Percentiles rank a stretch among this genome's conserved stretches.
phyloP scores from a whole-genome alignment of 2,888 invertebrate genomes.

The Philonicus albiceps region DNA sequence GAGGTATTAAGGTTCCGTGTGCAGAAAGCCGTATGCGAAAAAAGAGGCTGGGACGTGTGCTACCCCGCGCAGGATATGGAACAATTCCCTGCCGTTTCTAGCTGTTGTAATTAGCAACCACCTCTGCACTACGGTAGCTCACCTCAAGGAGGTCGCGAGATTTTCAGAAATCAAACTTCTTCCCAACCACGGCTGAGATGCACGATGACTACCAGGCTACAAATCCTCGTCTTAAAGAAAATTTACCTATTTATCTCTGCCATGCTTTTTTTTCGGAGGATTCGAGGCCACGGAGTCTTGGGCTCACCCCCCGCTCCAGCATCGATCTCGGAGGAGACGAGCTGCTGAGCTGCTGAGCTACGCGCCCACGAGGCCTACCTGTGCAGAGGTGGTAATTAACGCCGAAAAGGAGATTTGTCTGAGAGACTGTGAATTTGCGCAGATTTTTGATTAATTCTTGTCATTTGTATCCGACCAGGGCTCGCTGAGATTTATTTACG shows the following conservation, averaged over 20 bases:
- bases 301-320: background rate
- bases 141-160: background rate
- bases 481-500: background rate
- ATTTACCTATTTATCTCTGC: conserved; percentile 30
- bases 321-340: background rate
- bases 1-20: background rate
- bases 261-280: conserved; percentile 23
- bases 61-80: background rate
- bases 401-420: conserved; percentile 26
- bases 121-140: background rate
- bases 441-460: conserved; percentile 34
- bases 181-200: background rate
- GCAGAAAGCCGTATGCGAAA: background rate
- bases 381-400: conserved; percentile 31
- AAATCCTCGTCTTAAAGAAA: conserved; percentile 5
- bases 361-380: conserved; percentile 8
- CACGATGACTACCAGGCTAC: background rate
- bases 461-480: conserved; percentile 8
- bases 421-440: background rate
- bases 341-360: conserved; percentile 11
- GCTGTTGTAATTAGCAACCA: conserved; percentile 13
- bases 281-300: background rate
- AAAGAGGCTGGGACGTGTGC: conserved; percentile 1
- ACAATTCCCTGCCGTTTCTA: background rate
- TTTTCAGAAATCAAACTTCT: background rate